A percentile compares a stretch with the other conserved stretches of the same genome.
Conservation (phyloP, 2,113 vertebrate species). For the Semnopithecus entellus region DNA sequence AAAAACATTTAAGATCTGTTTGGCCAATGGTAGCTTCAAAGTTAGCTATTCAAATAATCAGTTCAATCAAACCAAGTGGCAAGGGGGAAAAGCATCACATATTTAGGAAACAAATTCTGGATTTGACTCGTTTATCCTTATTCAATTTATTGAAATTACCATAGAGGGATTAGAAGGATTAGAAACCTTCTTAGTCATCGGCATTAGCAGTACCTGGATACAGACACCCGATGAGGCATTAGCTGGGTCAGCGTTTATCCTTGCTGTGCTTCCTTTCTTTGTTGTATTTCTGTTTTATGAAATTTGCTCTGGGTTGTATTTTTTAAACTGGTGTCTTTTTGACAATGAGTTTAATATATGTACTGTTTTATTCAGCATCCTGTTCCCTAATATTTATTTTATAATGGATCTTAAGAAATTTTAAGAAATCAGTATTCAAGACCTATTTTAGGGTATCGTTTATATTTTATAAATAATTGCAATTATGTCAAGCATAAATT, state of each 20-base stretch:
- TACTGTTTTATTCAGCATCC: neutral
- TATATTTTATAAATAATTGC: conserved; percentile 23
- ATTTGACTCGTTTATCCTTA: neutral
- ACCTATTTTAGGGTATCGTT: neutral
- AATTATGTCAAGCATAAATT: conserved; percentile 17
- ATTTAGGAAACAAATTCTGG: conserved; percentile 17
- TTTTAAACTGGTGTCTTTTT: conserved; percentile 49
- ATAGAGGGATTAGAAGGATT: conserved; percentile 3
- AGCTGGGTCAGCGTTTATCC: neutral
- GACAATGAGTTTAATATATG: conserved; percentile 20
- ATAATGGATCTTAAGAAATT: conserved; percentile 31
- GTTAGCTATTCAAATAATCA: neutral
- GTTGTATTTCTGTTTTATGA: conserved; percentile 51
- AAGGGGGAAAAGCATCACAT: neutral
- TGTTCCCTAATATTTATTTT: conserved; percentile 51
- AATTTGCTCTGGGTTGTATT: neutral
- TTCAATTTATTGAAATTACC: conserved; percentile 16
- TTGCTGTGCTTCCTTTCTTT: neutral
- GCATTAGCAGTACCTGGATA: neutral
- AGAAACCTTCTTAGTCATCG: neutral
- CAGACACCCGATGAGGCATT: neutral
- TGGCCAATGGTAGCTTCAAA: neutral
- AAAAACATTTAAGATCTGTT: neutral
- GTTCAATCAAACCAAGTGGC: neutral
- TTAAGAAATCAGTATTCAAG: neutral